Percentiles rank a stretch among this genome's conserved stretches.
phyloP scores from a whole-genome alignment of 2,113 vertebrate species.

The Hymenochirus boettgeri region DNA sequence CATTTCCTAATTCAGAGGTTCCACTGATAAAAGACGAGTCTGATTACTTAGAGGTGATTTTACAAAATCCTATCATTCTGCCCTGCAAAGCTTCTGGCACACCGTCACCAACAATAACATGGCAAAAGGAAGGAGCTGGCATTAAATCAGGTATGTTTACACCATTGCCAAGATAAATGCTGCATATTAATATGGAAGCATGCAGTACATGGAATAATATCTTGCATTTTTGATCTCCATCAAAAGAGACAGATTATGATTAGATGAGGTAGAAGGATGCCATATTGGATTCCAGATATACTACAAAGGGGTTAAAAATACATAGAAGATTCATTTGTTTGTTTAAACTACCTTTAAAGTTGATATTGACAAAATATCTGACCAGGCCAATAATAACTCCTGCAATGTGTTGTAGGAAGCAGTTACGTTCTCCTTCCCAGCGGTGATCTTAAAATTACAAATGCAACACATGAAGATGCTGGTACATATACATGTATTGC shows the following conservation, averaged over 20 bases:
- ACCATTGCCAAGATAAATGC: too few relatives aligned
- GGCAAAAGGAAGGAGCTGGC: slow-evolving; percentile 95
- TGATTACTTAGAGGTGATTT: slow-evolving; percentile 72
- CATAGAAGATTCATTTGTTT: too few relatives aligned
- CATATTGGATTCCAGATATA: too few relatives aligned
- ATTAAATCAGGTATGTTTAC: slow-evolving; percentile 71
- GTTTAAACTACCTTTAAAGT: too few relatives aligned
- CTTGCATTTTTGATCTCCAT: too few relatives aligned
- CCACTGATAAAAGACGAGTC: slow-evolving; percentile 80
- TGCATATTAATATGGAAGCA: too few relatives aligned
- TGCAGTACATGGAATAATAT: too few relatives aligned
- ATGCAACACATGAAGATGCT: slow-evolving; percentile 71
- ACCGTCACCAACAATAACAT: slow-evolving; percentile 79
- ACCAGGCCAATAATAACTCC: not conserved
- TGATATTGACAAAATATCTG: too few relatives aligned
- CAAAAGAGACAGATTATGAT: too few relatives aligned
- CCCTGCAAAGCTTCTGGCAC: slow-evolving; percentile 82
- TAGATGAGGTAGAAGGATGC: too few relatives aligned
- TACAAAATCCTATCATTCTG: slow-evolving; percentile 77
- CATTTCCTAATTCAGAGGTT: slow-evolving; percentile 61
- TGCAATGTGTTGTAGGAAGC: slow-evolving; percentile 57
- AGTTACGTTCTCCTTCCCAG: slow-evolving; percentile 70
- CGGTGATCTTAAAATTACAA: slow-evolving; percentile 82
- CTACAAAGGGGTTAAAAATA: too few relatives aligned
- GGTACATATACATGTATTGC: slow-evolving; percentile 91